These are phyloP conservation scores for Prionailurus bengalensis DNA, from an alignment of 2,113 vertebrate species.

Conservation along the genomic window DNA sequence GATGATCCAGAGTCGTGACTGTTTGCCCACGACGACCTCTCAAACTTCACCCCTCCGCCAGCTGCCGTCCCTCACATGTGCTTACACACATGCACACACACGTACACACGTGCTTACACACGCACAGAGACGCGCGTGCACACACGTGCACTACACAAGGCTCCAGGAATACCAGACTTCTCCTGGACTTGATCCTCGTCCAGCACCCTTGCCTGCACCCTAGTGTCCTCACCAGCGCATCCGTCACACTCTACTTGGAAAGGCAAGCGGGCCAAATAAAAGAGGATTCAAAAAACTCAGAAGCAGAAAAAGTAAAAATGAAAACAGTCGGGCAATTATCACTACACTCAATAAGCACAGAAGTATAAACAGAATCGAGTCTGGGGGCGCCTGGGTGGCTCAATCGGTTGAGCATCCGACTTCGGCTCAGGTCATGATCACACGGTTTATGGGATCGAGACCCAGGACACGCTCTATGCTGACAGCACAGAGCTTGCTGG, in stretches of 20 bases:
- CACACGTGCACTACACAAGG: neutral
- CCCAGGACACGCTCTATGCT: no score
- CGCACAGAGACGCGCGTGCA: neutral
- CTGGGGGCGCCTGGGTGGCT: neutral
- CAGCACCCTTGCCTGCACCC: neutral
- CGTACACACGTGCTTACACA: rapidly evolving
- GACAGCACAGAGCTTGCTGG: no score
- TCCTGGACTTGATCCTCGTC: neutral
- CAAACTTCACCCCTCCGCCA: rapidly evolving
- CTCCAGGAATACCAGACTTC: neutral
- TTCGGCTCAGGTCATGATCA: no score
- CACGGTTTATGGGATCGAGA: rapidly evolving
- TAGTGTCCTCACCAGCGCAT: rapidly evolving
- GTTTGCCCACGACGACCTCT: neutral
- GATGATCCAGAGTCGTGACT: neutral
- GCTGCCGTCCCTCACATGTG: neutral
- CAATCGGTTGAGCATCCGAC: no score
- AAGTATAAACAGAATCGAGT: neutral
- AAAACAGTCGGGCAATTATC: neutral
- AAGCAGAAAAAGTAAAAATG: neutral
- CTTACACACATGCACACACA: neutral
- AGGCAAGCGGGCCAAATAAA: neutral
- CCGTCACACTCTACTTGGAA: neutral
- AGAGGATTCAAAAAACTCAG: neutral
- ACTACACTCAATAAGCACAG: neutral